A percentile compares a stretch with the other conserved stretches of the same genome.
These are phyloP conservation scores for Noctilio leporinus DNA, from an alignment of 2,113 vertebrate species.

Conservation along the genomic window DNA sequence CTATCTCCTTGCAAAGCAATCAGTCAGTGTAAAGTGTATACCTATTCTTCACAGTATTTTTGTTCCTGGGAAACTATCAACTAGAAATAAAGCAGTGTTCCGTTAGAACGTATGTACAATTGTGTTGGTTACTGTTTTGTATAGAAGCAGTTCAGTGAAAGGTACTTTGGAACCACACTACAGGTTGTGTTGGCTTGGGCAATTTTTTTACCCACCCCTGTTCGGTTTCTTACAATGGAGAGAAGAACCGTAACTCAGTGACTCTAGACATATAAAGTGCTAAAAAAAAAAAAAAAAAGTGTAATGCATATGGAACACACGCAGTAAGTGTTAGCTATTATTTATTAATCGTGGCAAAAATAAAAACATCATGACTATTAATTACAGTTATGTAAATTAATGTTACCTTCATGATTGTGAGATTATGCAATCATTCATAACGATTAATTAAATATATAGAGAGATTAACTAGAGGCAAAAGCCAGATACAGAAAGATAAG, in stretches of 20 bases:
- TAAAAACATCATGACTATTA: not conserved
- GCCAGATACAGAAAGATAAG: not conserved
- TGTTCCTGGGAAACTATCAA: not conserved
- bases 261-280: not conserved
- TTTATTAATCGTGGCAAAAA: not conserved
- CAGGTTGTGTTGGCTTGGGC: not conserved
- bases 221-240: not conserved
- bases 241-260: not conserved
- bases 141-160: not conserved
- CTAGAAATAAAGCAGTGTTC: not conserved
- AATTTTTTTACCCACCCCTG: not conserved
- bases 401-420: not conserved
- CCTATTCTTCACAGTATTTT: not conserved
- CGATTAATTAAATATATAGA: not conserved
- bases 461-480: not conserved
- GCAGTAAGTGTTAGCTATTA: not conserved
- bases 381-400: not conserved
- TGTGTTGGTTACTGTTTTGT: not conserved
- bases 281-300: not conserved
- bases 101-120: not conserved
- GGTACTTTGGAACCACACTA: not conserved
- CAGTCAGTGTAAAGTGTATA: not conserved
- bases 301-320: not conserved
- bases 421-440: not conserved
- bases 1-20: not conserved